A percentile compares a stretch with the other conserved stretches of the same genome.
Conservation (phyloP, 2,888 invertebrate species). For the Drosophila phalerata region DNA sequence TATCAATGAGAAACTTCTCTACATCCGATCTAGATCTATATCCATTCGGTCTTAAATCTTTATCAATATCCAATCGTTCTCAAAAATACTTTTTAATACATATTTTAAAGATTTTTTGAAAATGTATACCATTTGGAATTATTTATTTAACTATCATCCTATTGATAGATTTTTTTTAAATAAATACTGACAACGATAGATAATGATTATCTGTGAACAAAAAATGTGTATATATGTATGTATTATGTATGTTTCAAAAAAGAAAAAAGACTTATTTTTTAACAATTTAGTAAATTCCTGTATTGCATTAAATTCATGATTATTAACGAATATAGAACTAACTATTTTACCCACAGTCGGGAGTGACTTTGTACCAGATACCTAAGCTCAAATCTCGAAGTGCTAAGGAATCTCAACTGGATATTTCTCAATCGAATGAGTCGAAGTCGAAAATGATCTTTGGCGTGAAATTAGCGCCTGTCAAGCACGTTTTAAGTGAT, state of each 20-base stretch:
- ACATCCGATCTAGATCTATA: too few species aligned
- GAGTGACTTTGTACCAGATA: conserved; percentile 38
- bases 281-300: background rate
- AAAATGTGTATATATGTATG: background rate
- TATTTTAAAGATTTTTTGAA: too few species aligned
- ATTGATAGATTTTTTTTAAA: too few species aligned
- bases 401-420: conserved; percentile 20
- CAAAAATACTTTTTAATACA: too few species aligned
- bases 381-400: conserved; percentile 51
- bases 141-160: too few species aligned
- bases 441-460: conserved; percentile 86
- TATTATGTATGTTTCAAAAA: background rate
- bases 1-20: too few species aligned
- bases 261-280: background rate
- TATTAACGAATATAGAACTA: conserved; percentile 5
- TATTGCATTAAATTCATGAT: background rate
- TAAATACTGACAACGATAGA: too few species aligned
- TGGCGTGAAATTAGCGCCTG: conserved; percentile 85
- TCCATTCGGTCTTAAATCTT: too few species aligned
- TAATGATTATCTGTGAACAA: too few species aligned
- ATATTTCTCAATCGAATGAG: conserved; percentile 81
- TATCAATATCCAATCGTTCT: too few species aligned
- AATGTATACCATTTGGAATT: too few species aligned
- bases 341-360: conserved; percentile 49
- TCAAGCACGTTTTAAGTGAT: conserved; percentile 53